Percentiles rank a stretch among this genome's conserved stretches.
Conservation (phyloP, 2,113 vertebrate genomes). For the Leptocoma aspasia region DNA sequence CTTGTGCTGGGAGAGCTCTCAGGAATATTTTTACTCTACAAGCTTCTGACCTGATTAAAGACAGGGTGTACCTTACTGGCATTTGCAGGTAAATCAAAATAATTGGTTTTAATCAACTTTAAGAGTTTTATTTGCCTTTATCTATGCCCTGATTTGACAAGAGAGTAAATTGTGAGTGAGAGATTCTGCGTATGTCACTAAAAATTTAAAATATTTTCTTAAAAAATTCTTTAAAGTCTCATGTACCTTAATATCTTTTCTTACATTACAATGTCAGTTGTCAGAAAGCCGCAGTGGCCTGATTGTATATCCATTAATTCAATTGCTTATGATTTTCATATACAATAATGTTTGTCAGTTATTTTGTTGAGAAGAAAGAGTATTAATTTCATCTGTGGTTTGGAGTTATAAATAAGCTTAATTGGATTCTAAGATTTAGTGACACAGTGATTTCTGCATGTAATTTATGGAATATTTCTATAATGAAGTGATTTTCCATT, state of each 20-base stretch:
- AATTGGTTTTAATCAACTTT: neutral
- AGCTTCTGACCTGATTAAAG: conserved; percentile 92
- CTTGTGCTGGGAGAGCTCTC: conserved; percentile 89
- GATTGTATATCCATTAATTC: neutral
- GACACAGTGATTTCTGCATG: neutral
- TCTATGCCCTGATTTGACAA: neutral
- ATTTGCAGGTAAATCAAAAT: conserved; percentile 79
- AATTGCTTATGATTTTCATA: neutral
- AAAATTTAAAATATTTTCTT: neutral
- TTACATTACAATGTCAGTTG: neutral
- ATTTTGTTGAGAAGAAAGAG: neutral
- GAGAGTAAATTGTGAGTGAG: neutral
- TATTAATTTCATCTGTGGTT: neutral
- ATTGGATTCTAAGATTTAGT: neutral
- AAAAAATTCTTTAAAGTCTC: neutral
- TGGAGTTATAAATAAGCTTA: neutral
- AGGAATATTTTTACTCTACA: conserved; percentile 90
- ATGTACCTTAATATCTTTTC: neutral
- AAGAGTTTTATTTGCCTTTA: neutral
- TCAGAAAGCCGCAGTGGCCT: neutral
- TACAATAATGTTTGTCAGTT: neutral
- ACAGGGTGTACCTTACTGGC: conserved; percentile 91
- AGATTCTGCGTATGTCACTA: neutral
- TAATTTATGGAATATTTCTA: neutral
- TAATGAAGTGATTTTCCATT: neutral